phyloP scores from a whole-genome alignment of 2,888 invertebrate species.

The Orthosia incerta region DNA sequence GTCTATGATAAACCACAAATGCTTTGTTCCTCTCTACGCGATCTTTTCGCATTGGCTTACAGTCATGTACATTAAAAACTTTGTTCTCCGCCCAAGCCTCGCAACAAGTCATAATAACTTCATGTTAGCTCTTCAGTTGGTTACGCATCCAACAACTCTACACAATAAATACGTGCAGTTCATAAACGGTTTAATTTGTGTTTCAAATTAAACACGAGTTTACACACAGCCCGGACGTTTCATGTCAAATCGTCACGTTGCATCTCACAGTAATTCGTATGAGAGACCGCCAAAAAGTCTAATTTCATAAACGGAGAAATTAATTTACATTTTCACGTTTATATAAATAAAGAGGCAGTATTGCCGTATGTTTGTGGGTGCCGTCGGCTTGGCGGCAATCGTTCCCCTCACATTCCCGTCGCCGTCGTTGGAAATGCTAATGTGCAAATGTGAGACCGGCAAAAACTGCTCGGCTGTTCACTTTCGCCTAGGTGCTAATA shows the following conservation, averaged over 20 bases:
- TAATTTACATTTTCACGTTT: conserved; percentile 86
- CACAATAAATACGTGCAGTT: conserved; percentile 39
- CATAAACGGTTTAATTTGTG: conserved; percentile 46
- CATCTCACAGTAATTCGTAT: conserved; percentile 73
- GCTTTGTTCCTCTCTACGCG: not conserved
- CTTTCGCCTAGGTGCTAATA: conserved; percentile 78
- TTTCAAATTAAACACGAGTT: conserved; percentile 44
- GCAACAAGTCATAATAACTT: conserved; percentile 43
- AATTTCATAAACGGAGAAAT: conserved; percentile 83
- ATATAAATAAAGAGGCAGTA: conserved; percentile 81
- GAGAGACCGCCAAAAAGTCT: conserved; percentile 78
- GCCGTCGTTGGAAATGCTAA: conserved; percentile 76
- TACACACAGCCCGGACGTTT: conserved; percentile 26
- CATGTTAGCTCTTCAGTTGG: conserved; percentile 30
- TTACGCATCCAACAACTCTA: conserved; percentile 23
- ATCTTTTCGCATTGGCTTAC: not conserved
- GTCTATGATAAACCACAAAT: conserved; percentile 1
- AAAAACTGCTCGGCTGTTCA: conserved; percentile 79
- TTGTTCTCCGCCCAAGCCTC: conserved; percentile 1
- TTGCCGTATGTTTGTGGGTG: conserved; percentile 76
- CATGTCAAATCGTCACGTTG: conserved; percentile 60
- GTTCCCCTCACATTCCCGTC: conserved; percentile 65
- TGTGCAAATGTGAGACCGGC: conserved; percentile 79
- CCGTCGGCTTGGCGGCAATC: conserved; percentile 60
- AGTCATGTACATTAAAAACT: conserved; percentile 16